phyloP scores from a whole-genome alignment of 2,888 invertebrate species.

The Lobophora halterata region DNA sequence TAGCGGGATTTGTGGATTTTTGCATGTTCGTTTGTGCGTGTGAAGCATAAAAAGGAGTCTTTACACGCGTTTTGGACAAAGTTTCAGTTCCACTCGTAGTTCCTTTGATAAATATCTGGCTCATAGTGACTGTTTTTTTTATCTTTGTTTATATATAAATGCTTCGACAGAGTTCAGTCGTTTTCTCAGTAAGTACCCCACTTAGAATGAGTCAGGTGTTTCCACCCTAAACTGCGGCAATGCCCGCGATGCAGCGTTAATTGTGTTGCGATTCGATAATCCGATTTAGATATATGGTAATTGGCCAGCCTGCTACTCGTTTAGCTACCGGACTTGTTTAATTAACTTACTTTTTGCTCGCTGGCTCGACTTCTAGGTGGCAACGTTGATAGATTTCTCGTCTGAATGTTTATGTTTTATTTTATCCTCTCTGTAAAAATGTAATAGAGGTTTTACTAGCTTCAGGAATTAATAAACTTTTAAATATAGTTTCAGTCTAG shows the following conservation, averaged over 20 bases:
- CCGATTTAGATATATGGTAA: slow-evolving; percentile 54
- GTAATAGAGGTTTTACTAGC: slow-evolving; percentile 6
- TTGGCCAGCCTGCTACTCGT: slow-evolving; percentile 42
- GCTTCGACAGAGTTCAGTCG: too few species aligned
- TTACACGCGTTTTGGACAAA: too few species aligned
- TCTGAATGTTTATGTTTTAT: slow-evolving; percentile 3
- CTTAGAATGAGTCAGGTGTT: slow-evolving; percentile 4
- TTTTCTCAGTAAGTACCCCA: too few species aligned
- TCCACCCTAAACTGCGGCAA: slow-evolving; percentile 5
- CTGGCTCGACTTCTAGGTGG: slow-evolving; percentile 23
- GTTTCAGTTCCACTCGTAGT: too few species aligned
- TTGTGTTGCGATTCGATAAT: slow-evolving; percentile 52
- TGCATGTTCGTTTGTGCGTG: too few species aligned
- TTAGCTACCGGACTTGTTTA: slow-evolving; percentile 44
- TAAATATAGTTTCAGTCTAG: too few species aligned
- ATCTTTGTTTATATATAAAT: too few species aligned
- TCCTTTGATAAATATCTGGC: too few species aligned
- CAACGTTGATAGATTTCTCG: slow-evolving; percentile 23
- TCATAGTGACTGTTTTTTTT: too few species aligned
- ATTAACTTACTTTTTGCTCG: slow-evolving; percentile 37
- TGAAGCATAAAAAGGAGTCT: too few species aligned
- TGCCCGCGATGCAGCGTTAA: slow-evolving; percentile 54
- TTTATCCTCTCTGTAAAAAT: too few species aligned
- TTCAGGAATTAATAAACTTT: background rate
- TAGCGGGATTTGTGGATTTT: too few species aligned